Evolutionary conservation across 2,113 vertebrate species (phyloP).

Genomic region (Anser brachyrhynchus): DNA sequence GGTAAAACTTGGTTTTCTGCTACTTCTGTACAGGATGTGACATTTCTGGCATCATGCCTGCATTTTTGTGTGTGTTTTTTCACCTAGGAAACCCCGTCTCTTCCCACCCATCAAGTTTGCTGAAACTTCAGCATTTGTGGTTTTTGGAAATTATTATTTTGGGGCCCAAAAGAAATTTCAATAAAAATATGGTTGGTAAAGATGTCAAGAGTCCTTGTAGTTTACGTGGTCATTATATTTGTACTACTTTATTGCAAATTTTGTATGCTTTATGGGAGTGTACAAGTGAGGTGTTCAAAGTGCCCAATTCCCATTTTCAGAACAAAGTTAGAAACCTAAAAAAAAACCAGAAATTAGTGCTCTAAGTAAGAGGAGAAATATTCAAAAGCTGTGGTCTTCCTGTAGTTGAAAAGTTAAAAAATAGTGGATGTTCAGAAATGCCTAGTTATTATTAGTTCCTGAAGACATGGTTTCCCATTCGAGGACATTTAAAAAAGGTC

Average conservation of each 20-base stretch:
- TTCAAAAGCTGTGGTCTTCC: background rate
- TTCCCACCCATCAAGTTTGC: slow-evolving; percentile 2
- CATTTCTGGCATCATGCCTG: background rate
- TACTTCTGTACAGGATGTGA: background rate
- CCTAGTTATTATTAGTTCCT: background rate
- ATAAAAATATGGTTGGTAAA: background rate
- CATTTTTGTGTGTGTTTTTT: slow-evolving; percentile 49
- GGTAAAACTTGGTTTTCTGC: slow-evolving; percentile 28
- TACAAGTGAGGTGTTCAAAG: background rate
- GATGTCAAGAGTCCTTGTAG: background rate
- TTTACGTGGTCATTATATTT: background rate
- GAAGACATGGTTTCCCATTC: background rate
- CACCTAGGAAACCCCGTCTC: slow-evolving; percentile 22
- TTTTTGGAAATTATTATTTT: background rate
- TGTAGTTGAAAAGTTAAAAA: background rate
- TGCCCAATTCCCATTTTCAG: background rate
- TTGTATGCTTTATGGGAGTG: background rate
- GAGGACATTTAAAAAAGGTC: background rate
- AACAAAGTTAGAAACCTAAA: background rate
- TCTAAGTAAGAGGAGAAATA: background rate
- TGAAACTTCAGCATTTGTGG: slow-evolving; percentile 29
- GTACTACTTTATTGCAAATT: background rate
- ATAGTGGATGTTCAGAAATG: background rate
- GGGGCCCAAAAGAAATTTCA: background rate
- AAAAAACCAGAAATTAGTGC: background rate